Evolutionary conservation across 2,113 vertebrate genomes (phyloP), one percentile per base, ranked within the genome.

Genomic region (Melospiza georgiana): DNA sequence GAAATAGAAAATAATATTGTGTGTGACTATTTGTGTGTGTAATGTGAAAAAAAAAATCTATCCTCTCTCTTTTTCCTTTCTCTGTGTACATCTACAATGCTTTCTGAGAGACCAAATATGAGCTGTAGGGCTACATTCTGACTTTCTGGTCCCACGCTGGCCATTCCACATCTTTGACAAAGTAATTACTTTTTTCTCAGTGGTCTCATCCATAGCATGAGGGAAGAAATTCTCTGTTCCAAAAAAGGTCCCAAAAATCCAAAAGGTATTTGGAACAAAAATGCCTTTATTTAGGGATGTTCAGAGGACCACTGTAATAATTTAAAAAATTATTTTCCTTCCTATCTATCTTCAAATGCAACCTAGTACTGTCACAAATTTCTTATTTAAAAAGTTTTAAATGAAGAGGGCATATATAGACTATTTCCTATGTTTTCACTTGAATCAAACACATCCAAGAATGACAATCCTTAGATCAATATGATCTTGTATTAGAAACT

Each of bases 1-100:
- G 20, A 78, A 91, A 69, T 7, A 6, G 37, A 37, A 89, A 65
- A 72, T 20, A 41, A 44, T 43, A 21, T 19, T 54, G 14, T 13
- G 21, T 8, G 6, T 1, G 0, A 57, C 3, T 55, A 3, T 20
- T 2, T 17, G 2, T 46, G 13, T 49, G 5, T 15, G 16, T 10
- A 7, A 25, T 24, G 6, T 28, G 12, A 35, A 75, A 66, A 63
- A 44, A 46, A 49, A 49, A 48, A 30, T 30, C 30, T 25, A 31
- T 31, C 12, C 15, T 66, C 59, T 51, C 11, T 51, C 18, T 66
- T 43, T 67, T 68, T 33, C 14, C 15, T 13, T 49, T 55, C 31
- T 62, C 7, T 46, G 2, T 33, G 4, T 2, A 59, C 19, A 22
- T 15, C 79, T 13, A 10, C 6, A 33, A 5, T 7, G 4, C 23